Percentiles rank a stretch among this genome's conserved stretches.
These are phyloP conservation scores for Heliconius ethilla DNA, from an alignment of 2,888 invertebrate species.

Conservation along the genomic window DNA sequence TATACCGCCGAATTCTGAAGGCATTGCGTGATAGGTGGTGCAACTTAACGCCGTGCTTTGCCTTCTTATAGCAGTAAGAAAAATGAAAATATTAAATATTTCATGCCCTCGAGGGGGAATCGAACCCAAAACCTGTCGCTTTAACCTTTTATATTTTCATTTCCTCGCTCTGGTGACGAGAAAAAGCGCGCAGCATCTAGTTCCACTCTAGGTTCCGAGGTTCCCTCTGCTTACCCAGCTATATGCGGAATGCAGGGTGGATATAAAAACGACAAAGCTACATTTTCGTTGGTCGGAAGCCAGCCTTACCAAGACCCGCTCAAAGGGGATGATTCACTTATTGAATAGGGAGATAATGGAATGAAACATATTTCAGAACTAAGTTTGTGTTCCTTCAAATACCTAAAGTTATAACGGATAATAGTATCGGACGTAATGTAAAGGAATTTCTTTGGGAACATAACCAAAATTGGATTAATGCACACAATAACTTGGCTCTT, in stretches of 20 bases:
- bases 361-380: slow-evolving; percentile 44
- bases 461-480: background rate
- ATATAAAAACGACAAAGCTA: slow-evolving; percentile 39
- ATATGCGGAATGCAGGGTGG: background rate
- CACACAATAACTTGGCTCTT: background rate
- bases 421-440: background rate
- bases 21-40: no score
- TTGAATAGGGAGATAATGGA: slow-evolving; percentile 40
- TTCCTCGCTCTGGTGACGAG: background rate
- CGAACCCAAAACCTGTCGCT: background rate
- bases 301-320: slow-evolving; percentile 30
- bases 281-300: slow-evolving; percentile 39
- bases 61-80: no score
- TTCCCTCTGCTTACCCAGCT: background rate
- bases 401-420: slow-evolving; percentile 16
- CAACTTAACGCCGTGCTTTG: no score
- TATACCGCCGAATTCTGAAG: background rate
- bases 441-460: slow-evolving; percentile 9
- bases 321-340: slow-evolving; percentile 44
- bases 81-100: no score
- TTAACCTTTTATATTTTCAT: background rate
- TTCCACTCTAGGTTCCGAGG: background rate
- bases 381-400: slow-evolving; percentile 23
- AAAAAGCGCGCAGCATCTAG: no score
- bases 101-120: no score